phyloP scores from a whole-genome alignment of 2,113 vertebrate species.

The Pygoscelis adeliae region DNA sequence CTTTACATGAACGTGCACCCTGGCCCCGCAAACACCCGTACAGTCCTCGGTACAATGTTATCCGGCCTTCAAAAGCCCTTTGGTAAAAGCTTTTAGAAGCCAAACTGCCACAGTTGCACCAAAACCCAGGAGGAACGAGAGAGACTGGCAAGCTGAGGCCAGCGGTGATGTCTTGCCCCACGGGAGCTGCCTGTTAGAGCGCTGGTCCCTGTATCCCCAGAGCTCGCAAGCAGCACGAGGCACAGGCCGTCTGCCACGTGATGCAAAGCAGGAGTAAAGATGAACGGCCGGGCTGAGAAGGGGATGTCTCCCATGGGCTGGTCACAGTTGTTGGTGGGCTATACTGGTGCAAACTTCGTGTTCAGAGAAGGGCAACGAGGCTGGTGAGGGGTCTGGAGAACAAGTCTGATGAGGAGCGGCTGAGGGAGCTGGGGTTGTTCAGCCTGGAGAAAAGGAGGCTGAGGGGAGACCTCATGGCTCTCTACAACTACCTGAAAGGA shows the following conservation, averaged over 20 bases:
- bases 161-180: fast-evolving
- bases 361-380: fast-evolving
- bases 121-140: neutral
- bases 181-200: neutral
- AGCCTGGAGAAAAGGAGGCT: neutral
- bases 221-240: neutral
- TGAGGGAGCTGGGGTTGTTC: neutral
- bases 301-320: neutral
- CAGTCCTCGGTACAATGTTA: neutral
- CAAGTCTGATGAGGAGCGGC: fast-evolving
- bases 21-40: fast-evolving
- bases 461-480: fast-evolving
- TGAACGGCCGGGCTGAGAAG: neutral
- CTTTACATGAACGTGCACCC: fast-evolving
- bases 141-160: fast-evolving
- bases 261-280: neutral
- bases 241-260: neutral
- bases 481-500: neutral
- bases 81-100: neutral
- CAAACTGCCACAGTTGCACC: neutral
- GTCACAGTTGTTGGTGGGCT: neutral
- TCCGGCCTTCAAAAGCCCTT: neutral
- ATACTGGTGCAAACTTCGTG: neutral
- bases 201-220: neutral
- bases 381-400: neutral